phyloP scores from a whole-genome alignment of 2,113 vertebrate genomes.

The Orycteropus afer region DNA sequence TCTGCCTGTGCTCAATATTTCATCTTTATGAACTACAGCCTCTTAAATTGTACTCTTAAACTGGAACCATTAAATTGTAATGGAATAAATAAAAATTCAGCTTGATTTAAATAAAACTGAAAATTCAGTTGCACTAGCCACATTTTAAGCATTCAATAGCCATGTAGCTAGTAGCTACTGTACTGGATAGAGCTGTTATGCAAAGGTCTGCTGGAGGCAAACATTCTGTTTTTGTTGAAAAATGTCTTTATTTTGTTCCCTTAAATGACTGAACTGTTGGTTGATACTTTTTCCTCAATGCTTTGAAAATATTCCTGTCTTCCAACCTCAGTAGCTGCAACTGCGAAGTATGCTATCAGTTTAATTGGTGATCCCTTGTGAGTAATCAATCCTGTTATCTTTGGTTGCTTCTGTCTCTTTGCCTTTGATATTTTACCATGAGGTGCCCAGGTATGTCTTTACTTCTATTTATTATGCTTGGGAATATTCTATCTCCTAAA shows the following conservation, averaged over 20 bases:
- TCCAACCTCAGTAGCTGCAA: neutral
- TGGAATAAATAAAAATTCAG: neutral
- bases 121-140: neutral
- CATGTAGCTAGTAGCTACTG: neutral
- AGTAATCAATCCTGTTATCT: neutral
- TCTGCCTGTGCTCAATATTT: neutral
- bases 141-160: neutral
- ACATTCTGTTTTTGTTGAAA: constrained; percentile 18
- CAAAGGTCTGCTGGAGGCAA: neutral
- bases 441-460: neutral
- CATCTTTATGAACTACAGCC: neutral
- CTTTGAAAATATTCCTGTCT: constrained; percentile 17
- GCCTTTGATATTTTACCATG: neutral
- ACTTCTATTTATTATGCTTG: neutral
- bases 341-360: neutral
- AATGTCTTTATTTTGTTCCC: neutral
- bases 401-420: neutral
- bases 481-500: neutral
- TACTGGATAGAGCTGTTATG: neutral
- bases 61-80: constrained; percentile 4
- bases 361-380: neutral
- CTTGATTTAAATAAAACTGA: neutral
- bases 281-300: neutral
- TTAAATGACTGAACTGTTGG: neutral
- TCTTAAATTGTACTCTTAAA: neutral